These are phyloP conservation scores for Microtus obscurus DNA, from an alignment of 2,797 vertebrate genomes.

Conservation along the genomic window DNA sequence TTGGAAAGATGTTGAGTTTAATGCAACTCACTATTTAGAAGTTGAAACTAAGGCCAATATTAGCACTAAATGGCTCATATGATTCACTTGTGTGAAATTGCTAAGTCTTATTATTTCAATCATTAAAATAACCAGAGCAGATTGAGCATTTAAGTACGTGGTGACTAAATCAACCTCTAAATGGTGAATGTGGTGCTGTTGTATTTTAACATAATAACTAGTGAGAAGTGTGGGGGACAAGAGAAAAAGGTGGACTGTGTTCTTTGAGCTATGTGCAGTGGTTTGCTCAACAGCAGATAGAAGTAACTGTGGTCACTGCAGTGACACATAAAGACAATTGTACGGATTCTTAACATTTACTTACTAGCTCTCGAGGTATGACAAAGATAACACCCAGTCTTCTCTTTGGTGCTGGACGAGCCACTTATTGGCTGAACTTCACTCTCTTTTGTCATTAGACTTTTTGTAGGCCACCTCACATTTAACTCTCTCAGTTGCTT, in stretches of 20 bases:
- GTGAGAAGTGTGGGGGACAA: background rate
- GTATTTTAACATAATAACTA: constrained; percentile 12
- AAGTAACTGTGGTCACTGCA: background rate
- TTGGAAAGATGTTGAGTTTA: background rate
- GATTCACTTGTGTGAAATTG: constrained; percentile 65
- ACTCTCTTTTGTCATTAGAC: background rate
- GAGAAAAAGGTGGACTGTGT: background rate
- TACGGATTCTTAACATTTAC: background rate
- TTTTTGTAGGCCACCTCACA: background rate
- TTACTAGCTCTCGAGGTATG: background rate
- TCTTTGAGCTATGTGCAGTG: background rate
- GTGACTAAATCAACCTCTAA: constrained; percentile 50
- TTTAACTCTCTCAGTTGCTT: constrained; percentile 2
- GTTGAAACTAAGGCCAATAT: constrained; percentile 40
- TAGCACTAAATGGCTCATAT: constrained; percentile 62
- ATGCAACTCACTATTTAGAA: constrained; percentile 57
- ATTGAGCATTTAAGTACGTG: constrained; percentile 56
- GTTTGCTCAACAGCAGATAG: background rate
- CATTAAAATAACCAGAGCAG: constrained; percentile 61
- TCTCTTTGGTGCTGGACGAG: background rate
- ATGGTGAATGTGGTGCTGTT: background rate
- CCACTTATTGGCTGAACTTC: background rate
- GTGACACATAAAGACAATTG: background rate
- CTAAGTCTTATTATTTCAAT: constrained; percentile 66
- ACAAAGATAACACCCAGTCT: background rate